Evolutionary conservation across 2,797 vertebrate species (phyloP).

Genomic region (Pseudocheirus occidentalis): DNA sequence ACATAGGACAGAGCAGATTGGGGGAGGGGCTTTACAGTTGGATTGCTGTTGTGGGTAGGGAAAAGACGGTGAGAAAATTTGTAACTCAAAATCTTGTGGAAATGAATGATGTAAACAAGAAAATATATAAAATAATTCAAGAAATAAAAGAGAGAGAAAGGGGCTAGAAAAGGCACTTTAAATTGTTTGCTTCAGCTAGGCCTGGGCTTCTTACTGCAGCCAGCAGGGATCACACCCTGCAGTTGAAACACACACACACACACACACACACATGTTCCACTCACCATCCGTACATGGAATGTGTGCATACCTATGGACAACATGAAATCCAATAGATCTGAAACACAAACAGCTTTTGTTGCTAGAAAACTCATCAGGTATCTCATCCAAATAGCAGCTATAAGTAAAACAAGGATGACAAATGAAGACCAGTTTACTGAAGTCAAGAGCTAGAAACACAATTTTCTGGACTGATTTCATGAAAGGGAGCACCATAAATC

Average conservation of each 20-base stretch:
- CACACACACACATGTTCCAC: neutral
- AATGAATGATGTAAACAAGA: no score
- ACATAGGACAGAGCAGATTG: no score
- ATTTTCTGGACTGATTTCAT: neutral
- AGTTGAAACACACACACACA: neutral
- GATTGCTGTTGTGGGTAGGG: no score
- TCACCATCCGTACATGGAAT: neutral
- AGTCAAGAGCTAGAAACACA: neutral
- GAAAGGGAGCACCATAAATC: neutral
- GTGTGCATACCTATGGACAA: neutral
- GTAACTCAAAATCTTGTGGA: no score
- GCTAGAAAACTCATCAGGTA: neutral
- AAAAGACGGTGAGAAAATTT: no score
- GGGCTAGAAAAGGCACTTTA: neutral
- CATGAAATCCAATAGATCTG: neutral
- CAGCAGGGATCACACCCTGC: rapidly evolving
- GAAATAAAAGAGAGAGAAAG: no score
- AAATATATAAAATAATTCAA: no score
- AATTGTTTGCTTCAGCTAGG: neutral
- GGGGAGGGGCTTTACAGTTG: no score
- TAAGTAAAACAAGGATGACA: neutral
- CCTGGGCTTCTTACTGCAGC: neutral
- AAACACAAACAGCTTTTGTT: neutral
- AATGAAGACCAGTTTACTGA: neutral
- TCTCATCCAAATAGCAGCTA: neutral